A percentile compares a stretch with the other conserved stretches of the same genome.
Conservation (phyloP, 2,797 vertebrate species). For the Lindbergichthys nudifrons region DNA sequence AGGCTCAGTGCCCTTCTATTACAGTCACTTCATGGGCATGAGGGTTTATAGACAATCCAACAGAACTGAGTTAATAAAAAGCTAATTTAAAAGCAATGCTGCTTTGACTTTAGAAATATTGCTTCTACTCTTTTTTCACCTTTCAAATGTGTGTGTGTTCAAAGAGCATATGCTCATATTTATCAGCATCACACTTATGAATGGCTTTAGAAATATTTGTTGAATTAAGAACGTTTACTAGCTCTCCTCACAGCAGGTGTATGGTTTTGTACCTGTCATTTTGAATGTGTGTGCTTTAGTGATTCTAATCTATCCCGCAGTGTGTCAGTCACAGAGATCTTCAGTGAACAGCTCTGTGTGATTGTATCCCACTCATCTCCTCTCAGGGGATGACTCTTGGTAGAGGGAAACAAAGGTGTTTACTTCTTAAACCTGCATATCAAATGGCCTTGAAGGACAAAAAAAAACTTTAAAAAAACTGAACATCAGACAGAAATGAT, state of each 20-base stretch:
- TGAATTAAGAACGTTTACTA: background rate
- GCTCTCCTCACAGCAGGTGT: background rate
- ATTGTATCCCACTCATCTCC: conserved; percentile 40
- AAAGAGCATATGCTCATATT: background rate
- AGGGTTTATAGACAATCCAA: conserved; percentile 4
- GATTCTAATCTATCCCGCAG: conserved; percentile 29
- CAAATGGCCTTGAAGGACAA: conserved; percentile 78
- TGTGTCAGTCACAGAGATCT: conserved; percentile 16
- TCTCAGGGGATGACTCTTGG: conserved; percentile 60
- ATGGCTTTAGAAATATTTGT: background rate
- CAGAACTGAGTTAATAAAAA: background rate
- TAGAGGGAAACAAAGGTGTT: conserved; percentile 76
- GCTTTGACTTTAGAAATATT: background rate
- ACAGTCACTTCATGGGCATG: background rate
- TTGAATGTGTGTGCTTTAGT: conserved; percentile 25
- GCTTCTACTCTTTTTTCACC: background rate
- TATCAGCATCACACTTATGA: background rate
- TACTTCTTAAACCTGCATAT: conserved; percentile 76
- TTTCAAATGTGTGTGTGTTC: background rate
- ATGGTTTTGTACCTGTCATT: conserved; percentile 20
- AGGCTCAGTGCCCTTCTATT: conserved; percentile 26
- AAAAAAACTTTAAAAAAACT: conserved; percentile 52
- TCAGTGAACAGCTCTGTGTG: conserved; percentile 37
- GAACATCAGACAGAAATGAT: conserved; percentile 66
- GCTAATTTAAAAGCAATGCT: background rate